These are phyloP conservation scores for Xenopus laevis DNA, from an alignment of 2,113 vertebrate species.

Conservation along the genomic window DNA sequence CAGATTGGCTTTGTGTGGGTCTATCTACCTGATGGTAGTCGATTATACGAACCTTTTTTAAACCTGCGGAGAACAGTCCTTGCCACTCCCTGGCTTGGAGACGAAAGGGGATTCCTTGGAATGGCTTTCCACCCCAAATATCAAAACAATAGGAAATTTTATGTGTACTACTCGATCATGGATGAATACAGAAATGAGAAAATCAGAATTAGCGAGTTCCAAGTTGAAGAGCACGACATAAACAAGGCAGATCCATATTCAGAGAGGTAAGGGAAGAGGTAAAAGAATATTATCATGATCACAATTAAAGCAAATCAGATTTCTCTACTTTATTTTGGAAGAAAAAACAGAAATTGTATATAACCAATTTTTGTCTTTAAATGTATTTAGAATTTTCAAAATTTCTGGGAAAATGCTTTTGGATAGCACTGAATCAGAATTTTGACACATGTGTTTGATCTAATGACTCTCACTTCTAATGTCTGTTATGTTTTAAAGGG, in stretches of 20 bases:
- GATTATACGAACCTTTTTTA: slow-evolving; percentile 74
- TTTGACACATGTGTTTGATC: no score
- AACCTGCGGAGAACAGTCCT: slow-evolving; percentile 71
- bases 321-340: no score
- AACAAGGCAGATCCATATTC: slow-evolving; percentile 72
- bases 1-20: slow-evolving; percentile 80
- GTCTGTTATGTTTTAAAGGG: no score
- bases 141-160: slow-evolving; percentile 73
- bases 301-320: no score
- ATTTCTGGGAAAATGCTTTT: no score
- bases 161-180: slow-evolving; percentile 73
- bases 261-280: slow-evolving; percentile 65
- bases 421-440: no score
- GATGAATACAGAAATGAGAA: slow-evolving; percentile 65
- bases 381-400: no score
- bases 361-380: no score
- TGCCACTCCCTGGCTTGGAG: slow-evolving; percentile 72
- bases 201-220: slow-evolving; percentile 76
- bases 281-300: no score
- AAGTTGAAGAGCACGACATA: slow-evolving; percentile 65
- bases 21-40: slow-evolving; percentile 67
- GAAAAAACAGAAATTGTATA: no score
- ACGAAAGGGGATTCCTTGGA: slow-evolving; percentile 80
- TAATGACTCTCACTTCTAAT: no score
- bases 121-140: slow-evolving; percentile 79